Conservation (phyloP, 2,797 vertebrate species). For the Fratercula arctica region DNA sequence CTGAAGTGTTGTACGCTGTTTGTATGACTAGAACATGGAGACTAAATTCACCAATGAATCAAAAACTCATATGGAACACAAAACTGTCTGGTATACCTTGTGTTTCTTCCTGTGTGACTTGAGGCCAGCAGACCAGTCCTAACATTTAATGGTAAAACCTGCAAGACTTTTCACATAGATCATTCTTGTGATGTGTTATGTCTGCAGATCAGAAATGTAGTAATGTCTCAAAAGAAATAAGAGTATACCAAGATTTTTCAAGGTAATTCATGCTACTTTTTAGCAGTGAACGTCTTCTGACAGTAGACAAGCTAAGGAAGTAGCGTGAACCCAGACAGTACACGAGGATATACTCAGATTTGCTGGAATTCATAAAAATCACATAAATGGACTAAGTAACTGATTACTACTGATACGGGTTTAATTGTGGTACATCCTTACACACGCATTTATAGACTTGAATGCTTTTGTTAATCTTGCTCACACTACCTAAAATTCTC, state of each 20-base stretch:
- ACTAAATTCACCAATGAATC: not conserved
- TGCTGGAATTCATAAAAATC: not conserved
- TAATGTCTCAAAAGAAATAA: not conserved
- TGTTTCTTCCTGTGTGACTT: not conserved
- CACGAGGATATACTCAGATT: not conserved
- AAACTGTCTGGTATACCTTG: not conserved
- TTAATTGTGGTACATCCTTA: not conserved
- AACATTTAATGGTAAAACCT: not conserved
- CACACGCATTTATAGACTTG: too few species aligned
- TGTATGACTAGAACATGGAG: not conserved
- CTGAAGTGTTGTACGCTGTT: not conserved
- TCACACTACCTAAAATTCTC: not conserved
- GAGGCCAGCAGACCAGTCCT: not conserved
- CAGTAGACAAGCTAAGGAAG: not conserved
- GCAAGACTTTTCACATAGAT: not conserved
- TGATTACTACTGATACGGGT: not conserved
- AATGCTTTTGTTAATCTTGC: not conserved
- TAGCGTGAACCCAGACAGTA: too few species aligned
- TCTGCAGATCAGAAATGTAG: not conserved
- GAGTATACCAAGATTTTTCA: not conserved
- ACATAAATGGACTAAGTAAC: not conserved
- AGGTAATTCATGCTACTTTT: not conserved
- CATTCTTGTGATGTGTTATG: not conserved
- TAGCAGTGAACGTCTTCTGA: not conserved
- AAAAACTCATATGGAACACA: not conserved